phyloP scores from a whole-genome alignment of 2,797 vertebrate genomes.

The Ctenochaetus hawaiiensis region DNA sequence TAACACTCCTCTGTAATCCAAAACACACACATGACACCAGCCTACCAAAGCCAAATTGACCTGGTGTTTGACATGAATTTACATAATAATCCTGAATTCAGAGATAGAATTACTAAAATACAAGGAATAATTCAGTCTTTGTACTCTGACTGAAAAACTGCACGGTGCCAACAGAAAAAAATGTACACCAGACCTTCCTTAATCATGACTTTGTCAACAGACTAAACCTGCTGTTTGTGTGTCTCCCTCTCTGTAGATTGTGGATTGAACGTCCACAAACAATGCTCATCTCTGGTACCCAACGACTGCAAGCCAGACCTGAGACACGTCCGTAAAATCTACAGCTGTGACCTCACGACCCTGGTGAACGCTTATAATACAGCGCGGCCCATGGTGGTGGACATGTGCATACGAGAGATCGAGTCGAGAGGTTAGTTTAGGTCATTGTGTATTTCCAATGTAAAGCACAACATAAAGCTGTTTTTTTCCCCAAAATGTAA shows the following conservation, averaged over 20 bases:
- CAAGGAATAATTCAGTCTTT: slow-evolving; percentile 14
- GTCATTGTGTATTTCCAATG: not conserved
- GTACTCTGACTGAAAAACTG: slow-evolving; percentile 11
- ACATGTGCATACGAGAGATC: slow-evolving; percentile 99
- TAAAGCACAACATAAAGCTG: not conserved
- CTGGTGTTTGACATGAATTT: slow-evolving; percentile 24
- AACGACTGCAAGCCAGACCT: slow-evolving; percentile 98
- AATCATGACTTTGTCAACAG: not conserved
- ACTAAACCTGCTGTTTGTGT: slow-evolving; percentile 9
- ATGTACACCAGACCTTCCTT: not conserved
- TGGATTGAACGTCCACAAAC: slow-evolving; percentile 98
- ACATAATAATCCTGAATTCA: slow-evolving; percentile 11
- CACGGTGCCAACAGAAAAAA: not conserved
- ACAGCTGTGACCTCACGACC: slow-evolving; percentile 99
- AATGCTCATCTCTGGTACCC: slow-evolving; percentile 96
- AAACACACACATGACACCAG: slow-evolving; percentile 60
- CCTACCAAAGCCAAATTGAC: slow-evolving; percentile 43
- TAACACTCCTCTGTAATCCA: slow-evolving; percentile 65
- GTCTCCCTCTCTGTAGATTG: slow-evolving; percentile 88
- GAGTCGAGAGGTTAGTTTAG: slow-evolving; percentile 93
- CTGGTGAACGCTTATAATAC: slow-evolving; percentile 96
- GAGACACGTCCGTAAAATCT: slow-evolving; percentile 98
- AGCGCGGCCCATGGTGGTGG: slow-evolving; percentile 98
- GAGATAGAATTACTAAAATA: slow-evolving; percentile 26
- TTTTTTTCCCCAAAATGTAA: not conserved